A percentile compares a stretch with the other conserved stretches of the same genome.
phyloP scores from a whole-genome alignment of 2,888 invertebrate species.

The Torymus tubicola region DNA sequence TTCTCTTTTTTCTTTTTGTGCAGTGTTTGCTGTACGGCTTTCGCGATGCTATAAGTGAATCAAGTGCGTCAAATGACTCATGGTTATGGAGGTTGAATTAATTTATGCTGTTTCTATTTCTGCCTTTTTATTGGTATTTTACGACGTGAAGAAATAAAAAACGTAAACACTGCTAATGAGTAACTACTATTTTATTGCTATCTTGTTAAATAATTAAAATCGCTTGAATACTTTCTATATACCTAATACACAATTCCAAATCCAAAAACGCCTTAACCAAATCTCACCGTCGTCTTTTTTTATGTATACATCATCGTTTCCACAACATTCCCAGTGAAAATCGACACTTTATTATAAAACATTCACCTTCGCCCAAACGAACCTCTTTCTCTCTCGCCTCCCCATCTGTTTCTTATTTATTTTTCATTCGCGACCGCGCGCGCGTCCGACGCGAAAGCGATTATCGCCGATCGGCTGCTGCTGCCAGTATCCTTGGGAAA shows the following conservation, averaged over 20 bases:
- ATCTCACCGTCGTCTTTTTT: not conserved
- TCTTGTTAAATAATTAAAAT: no score
- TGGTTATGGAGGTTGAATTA: not conserved
- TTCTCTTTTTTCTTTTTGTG: no score
- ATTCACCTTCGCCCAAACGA: constrained; percentile 23
- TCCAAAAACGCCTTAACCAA: no score
- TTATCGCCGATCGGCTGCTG: constrained; percentile 45
- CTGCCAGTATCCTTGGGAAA: constrained; percentile 52
- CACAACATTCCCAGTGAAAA: constrained; percentile 15
- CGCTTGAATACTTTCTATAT: no score
- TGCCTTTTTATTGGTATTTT: no score
- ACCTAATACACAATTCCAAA: no score
- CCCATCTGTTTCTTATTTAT: constrained; percentile 5
- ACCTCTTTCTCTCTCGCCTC: not conserved
- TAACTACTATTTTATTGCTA: no score
- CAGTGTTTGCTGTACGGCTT: no score
- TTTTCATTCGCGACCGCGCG: constrained; percentile 30
- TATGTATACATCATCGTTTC: not conserved
- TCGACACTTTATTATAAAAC: constrained; percentile 30
- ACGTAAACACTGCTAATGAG: no score
- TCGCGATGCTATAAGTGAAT: no score
- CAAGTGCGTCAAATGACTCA: not conserved
- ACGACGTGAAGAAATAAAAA: no score
- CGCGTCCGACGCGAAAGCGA: constrained; percentile 38
- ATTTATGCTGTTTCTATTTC: no score